Evolutionary conservation across 2,113 vertebrate species (phyloP).

Genomic region (Amphiprion percula): DNA sequence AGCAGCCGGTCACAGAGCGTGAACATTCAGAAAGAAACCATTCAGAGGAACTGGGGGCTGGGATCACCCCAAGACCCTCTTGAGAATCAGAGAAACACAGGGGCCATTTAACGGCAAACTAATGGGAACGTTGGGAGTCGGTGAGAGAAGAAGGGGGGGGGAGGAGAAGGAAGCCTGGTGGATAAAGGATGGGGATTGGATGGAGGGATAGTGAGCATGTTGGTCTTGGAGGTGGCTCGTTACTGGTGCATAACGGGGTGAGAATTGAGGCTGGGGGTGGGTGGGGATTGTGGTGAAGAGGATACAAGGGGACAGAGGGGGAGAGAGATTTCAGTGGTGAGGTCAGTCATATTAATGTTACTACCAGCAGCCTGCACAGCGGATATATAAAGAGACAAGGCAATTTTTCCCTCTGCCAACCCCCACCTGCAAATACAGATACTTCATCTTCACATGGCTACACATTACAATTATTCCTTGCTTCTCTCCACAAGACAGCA

Average conservation of each 20-base stretch:
- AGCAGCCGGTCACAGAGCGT: conserved; percentile 79
- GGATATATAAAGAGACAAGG: conserved; percentile 67
- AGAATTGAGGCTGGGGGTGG: conserved; percentile 63
- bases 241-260: conserved; percentile 72
- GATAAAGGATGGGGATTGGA: conserved; percentile 35
- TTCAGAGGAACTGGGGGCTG: conserved; percentile 70
- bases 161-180: conserved; percentile 37
- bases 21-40: conserved; percentile 80
- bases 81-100: conserved; percentile 76
- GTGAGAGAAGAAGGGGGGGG: conserved; percentile 41
- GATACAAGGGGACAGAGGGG: conserved; percentile 3
- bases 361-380: conserved; percentile 48
- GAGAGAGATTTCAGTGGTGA: conserved; percentile 55
- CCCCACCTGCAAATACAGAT: conserved; percentile 60
- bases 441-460: conserved; percentile 63
- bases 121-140: conserved; percentile 73
- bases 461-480: conserved; percentile 69
- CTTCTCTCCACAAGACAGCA: conserved; percentile 55
- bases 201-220: conserved; percentile 37
- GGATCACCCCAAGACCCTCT: conserved; percentile 68
- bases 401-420: conserved; percentile 55
- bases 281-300: conserved; percentile 35
- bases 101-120: conserved; percentile 77
- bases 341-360: conserved; percentile 78
- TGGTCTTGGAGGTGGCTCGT: conserved; percentile 49